Percentiles rank a stretch among this genome's conserved stretches.
These are phyloP conservation scores for Plemyria rubiginata DNA, from an alignment of 2,888 invertebrate species.

Conservation along the genomic window DNA sequence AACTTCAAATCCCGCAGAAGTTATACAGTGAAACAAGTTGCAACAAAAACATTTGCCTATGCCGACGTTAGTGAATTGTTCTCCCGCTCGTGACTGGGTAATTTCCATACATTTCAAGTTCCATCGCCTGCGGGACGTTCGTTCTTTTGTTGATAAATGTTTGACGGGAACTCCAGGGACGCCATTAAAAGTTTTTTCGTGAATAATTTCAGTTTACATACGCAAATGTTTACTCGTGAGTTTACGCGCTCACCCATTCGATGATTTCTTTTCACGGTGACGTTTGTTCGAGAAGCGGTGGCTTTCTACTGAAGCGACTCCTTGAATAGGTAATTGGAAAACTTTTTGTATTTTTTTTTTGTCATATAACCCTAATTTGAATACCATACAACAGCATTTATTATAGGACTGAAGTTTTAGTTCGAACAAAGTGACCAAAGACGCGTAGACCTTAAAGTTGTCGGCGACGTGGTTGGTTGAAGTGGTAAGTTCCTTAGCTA, in stretches of 20 bases:
- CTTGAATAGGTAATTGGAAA: conserved; percentile 80
- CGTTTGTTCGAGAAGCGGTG: conserved; percentile 74
- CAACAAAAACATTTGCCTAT: conserved; percentile 84
- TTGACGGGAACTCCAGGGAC: conserved; percentile 85
- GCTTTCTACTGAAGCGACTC: conserved; percentile 69
- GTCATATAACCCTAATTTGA: conserved; percentile 59
- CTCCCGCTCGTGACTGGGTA: conserved; percentile 84
- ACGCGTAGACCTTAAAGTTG: conserved; percentile 58
- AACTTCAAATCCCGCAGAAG: conserved; percentile 70
- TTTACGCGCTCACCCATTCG: conserved; percentile 83
- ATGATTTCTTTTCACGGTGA: conserved; percentile 81
- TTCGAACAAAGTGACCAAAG: conserved; percentile 53
- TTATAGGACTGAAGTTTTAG: conserved; percentile 45
- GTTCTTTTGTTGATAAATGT: conserved; percentile 86
- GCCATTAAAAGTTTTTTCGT: conserved; percentile 86
- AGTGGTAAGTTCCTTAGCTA: conserved; percentile 66
- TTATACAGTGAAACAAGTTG: conserved; percentile 76
- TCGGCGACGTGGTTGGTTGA: conserved; percentile 51
- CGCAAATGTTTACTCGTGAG: conserved; percentile 84
- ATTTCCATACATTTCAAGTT: conserved; percentile 85
- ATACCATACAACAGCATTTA: conserved; percentile 38
- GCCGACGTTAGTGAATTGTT: conserved; percentile 84
- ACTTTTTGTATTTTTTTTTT: conserved; percentile 69
- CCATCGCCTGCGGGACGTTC: conserved; percentile 85
- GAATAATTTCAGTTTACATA: conserved; percentile 85